A percentile compares a stretch with the other conserved stretches of the same genome.
Evolutionary conservation across 2,113 vertebrate species (phyloP).

Genomic region (Mesocricetus auratus): DNA sequence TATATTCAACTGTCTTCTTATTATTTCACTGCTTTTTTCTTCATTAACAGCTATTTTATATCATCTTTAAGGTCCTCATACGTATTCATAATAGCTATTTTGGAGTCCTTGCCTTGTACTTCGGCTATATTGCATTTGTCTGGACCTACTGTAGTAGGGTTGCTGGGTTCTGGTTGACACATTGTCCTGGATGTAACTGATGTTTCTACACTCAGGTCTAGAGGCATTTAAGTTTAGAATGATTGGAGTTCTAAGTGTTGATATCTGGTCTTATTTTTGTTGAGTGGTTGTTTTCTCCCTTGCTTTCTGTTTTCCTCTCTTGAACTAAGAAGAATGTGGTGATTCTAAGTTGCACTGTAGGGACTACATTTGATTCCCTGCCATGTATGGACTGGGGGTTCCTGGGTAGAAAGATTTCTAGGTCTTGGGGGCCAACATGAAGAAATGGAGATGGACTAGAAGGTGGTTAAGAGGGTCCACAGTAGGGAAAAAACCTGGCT

Average conservation of each 20-base stretch:
- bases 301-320: neutral
- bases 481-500: neutral
- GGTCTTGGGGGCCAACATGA: neutral
- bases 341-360: neutral
- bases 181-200: neutral
- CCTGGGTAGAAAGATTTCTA: neutral
- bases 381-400: fast-evolving
- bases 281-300: neutral
- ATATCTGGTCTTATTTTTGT: neutral
- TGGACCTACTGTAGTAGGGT: neutral
- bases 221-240: neutral
- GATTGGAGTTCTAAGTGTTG: neutral
- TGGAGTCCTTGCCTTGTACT: neutral
- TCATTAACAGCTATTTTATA: neutral
- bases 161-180: neutral
- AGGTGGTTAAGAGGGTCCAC: neutral
- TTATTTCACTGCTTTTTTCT: neutral
- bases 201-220: neutral
- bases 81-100: neutral
- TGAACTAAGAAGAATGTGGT: neutral
- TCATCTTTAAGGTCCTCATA: neutral
- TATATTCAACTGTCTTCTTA: neutral
- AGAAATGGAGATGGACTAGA: neutral
- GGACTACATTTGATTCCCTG: neutral
- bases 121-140: neutral